Base-by-base conservation (phyloP, 35 echinoderm and acorn worm genomes). In the Acanthaster planci region DNA sequence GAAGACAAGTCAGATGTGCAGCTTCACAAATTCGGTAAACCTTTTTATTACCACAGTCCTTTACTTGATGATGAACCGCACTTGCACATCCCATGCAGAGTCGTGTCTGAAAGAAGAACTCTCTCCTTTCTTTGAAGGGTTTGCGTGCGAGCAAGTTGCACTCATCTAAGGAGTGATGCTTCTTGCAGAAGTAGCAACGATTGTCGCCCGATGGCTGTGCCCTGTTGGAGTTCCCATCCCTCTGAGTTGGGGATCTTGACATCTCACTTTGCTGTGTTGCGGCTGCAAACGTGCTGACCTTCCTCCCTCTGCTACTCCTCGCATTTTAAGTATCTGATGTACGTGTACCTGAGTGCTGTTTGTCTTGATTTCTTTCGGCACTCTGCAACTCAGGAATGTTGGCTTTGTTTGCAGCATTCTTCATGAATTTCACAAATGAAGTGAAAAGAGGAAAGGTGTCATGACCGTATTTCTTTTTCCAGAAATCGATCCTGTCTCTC, bases 301-400 rank as follows among this genome's bases (percentile, higher is more conserved):
- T 60, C 16, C 21, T 51, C 0, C 38, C 68, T 40, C 52, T 59
- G 18, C 27, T 18, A 59, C 23, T 1, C 7, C 81, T 51, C 31
- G 23, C 53, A 40, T 38, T 37, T 79, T 18, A 9, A n/a, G 47
- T 78, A 5, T 39, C 26, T 19, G 76, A 15, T 21, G 31, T 32
- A 17, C 21, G 72, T 8, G 4, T 86, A 15, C 8, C 18, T 55
- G 44, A n/a, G 2, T 78, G 53, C n/a, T n/a, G n/a, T n/a, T n/a
- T n/a, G 40, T 52, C 85, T 78, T 59, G 19, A 26, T 26, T 57
- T 78, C 23, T 34, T 32, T 9, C 31, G 27, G 37, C 26, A 10
- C 15, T 7, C 29, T 87, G 75, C 8, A 88, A 38, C 5, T 81
- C 86, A 14, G 78, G 86, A 38, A 88, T 88, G 38, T 88, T 88